These are phyloP conservation scores for Cynodonichthys magdalenae DNA, from an alignment of 2,797 vertebrate species.

Conservation along the genomic window DNA sequence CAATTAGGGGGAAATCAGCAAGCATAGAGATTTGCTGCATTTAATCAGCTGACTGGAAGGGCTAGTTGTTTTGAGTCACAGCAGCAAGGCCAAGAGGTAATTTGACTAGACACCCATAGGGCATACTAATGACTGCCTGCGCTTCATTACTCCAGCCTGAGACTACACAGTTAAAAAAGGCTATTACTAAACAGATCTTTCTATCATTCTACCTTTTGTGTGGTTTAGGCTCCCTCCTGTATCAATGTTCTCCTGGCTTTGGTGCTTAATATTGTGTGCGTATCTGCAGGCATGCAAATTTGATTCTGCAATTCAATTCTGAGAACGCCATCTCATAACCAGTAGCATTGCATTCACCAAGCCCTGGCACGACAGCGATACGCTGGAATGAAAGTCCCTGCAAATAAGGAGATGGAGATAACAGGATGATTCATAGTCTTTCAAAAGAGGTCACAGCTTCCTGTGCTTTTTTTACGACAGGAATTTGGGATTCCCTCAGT, in stretches of 20 bases:
- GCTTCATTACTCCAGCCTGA: conserved; percentile 58
- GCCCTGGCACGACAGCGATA: conserved; percentile 50
- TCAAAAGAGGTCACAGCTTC: conserved; percentile 75
- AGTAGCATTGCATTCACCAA: conserved; percentile 59
- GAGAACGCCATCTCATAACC: conserved; percentile 51
- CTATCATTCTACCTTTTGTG: conserved; percentile 40
- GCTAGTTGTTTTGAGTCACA: conserved; percentile 60
- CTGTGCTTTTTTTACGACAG: conserved; percentile 66
- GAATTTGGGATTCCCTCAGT: conserved; percentile 78
- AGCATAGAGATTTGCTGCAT: conserved; percentile 48
- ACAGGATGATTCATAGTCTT: conserved; percentile 77
- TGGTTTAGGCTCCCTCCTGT: conserved; percentile 20
- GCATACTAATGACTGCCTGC: conserved; percentile 68
- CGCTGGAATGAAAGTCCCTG: conserved; percentile 52
- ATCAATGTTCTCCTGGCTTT: conserved; percentile 34
- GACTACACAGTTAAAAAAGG: conserved; percentile 43
- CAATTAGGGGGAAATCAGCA: conserved; percentile 57
- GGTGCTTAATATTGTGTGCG: conserved; percentile 38
- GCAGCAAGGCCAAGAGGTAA: conserved; percentile 62
- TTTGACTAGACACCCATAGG: conserved; percentile 66
- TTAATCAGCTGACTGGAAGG: conserved; percentile 70
- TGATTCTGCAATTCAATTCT: conserved; percentile 39
- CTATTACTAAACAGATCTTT: conserved; percentile 50
- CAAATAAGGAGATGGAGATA: conserved; percentile 68
- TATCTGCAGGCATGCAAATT: conserved; percentile 51